Evolutionary conservation across 2,888 invertebrate species (phyloP), one percentile per base, ranked within the genome.

Genomic region (Polydrusus cervinus): DNA sequence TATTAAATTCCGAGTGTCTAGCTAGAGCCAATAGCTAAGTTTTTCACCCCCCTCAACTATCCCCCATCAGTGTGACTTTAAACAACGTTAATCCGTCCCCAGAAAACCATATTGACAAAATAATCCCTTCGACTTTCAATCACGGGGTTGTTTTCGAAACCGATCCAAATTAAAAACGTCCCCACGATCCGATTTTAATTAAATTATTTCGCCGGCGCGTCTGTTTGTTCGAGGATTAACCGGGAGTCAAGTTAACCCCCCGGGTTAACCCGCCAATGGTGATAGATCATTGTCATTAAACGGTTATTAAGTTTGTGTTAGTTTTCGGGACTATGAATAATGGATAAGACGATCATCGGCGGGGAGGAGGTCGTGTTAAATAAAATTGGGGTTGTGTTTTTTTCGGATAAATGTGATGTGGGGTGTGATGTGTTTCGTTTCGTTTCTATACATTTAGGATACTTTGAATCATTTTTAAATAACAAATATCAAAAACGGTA

Each of bases 101-200:
- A 10, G 10, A 67, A 71, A 69, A 74, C 51, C 76, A 65, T 76
- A 76, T 76, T 76, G 76, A 73, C 73, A 73, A 16, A 51, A 53
- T 76, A 76, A 76, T 76, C 76, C 57, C 70, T 47, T 20, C 47
- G 43, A 53, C 66, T 20, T 74, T 74, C 76, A 70, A 76, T 76
- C 73, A 69, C 69, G 51, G 61, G 60, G 66, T 69, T 78, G 75
- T 77, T 79, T 77, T 77, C 49, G 64, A 40, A 53, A 20, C 55
- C 74, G 73, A 68, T 66, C 76, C 77, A 85, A 85, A 85, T 85
- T 85, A 85, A 85, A 85, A 85, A 84, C 82, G 82, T 80, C 83
- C 83, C 83, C 83, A 82, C 79, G 81, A 83, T 82, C 82, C 81
- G 80, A 82, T 83, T 84, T 82, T 85, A 85, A 85, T 85, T 84